These are phyloP conservation scores for Amphipyra tragopoginis DNA, from an alignment of 2,888 invertebrate genomes.

Conservation along the genomic window DNA sequence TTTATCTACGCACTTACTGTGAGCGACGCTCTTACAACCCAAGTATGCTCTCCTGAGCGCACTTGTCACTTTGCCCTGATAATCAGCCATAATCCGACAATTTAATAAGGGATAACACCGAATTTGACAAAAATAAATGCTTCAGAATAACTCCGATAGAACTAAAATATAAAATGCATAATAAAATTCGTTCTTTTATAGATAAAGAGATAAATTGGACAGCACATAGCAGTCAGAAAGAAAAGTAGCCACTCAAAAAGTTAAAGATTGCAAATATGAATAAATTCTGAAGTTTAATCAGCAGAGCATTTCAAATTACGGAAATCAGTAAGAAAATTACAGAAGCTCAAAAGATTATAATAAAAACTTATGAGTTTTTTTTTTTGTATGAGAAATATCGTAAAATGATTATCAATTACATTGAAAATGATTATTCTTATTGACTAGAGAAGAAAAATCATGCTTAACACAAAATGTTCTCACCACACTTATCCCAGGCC, in stretches of 20 bases:
- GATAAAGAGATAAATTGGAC: constrained; percentile 18
- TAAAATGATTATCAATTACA: constrained; percentile 42
- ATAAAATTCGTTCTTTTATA: constrained; percentile 6
- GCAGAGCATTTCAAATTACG: constrained; percentile 36
- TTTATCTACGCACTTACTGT: constrained; percentile 88
- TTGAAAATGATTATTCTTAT: constrained; percentile 44
- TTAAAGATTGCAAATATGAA: constrained; percentile 15
- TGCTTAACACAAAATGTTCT: constrained; percentile 80
- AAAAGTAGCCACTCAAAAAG: constrained; percentile 37
- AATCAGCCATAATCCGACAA: constrained; percentile 65
- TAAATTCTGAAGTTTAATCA: constrained; percentile 31
- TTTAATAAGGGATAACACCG: constrained; percentile 51
- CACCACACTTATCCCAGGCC: constrained; percentile 84
- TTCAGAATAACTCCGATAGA: constrained; percentile 32
- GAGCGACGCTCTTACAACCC: constrained; percentile 89
- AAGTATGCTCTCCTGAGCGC: constrained; percentile 89
- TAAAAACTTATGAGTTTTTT: constrained; percentile 41
- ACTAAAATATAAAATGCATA: constrained; percentile 38
- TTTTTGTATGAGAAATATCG: constrained; percentile 27
- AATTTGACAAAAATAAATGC: constrained; percentile 44
- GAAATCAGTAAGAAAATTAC: constrained; percentile 34
- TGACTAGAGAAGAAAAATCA: constrained; percentile 67
- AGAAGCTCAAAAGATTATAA: constrained; percentile 40
- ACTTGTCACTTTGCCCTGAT: constrained; percentile 89
- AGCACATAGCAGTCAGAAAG: constrained; percentile 21